Percentiles rank a stretch among this genome's conserved stretches.
phyloP scores from a whole-genome alignment of 2,888 invertebrate species.

The Clivina fossor region DNA sequence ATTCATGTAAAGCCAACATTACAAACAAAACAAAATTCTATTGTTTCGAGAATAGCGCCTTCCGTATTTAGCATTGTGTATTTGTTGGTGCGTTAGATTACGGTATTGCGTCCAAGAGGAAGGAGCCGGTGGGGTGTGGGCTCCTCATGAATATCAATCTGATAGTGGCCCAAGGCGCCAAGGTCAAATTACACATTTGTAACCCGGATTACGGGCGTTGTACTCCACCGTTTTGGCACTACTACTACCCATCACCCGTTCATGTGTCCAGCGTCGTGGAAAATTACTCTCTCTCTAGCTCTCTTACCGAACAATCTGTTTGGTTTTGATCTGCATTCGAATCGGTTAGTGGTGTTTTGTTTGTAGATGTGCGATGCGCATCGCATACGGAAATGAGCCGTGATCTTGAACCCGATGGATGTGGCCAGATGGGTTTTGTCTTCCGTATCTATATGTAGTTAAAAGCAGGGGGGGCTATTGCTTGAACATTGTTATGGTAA shows the following conservation, averaged over 20 bases:
- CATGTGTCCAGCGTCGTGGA: conserved; percentile 22
- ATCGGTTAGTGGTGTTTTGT: background rate
- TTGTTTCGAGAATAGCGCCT: too few relatives aligned
- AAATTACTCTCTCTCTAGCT: too few relatives aligned
- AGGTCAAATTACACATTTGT: conserved; percentile 33
- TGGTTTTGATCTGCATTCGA: conserved; percentile 10
- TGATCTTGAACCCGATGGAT: background rate
- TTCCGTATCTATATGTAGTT: too few relatives aligned
- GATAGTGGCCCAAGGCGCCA: conserved; percentile 32
- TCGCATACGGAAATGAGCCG: background rate
- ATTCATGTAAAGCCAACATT: too few relatives aligned
- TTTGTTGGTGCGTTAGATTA: conserved; percentile 25
- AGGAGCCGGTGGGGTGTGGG: conserved; percentile 10
- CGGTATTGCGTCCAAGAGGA: background rate
- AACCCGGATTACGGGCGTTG: conserved; percentile 18
- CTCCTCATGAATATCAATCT: conserved; percentile 33
- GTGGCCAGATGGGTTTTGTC: too few relatives aligned
- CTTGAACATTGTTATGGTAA: conserved; percentile 6
- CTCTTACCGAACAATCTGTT: conserved; percentile 29
- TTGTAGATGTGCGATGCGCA: conserved; percentile 3
- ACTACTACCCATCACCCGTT: conserved; percentile 6
- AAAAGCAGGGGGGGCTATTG: too few relatives aligned
- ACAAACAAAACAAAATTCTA: too few relatives aligned
- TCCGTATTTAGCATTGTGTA: too few relatives aligned
- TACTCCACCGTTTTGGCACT: background rate